Conservation (phyloP, 2,797 vertebrate genomes). For the Typhlichthys subterraneus region DNA sequence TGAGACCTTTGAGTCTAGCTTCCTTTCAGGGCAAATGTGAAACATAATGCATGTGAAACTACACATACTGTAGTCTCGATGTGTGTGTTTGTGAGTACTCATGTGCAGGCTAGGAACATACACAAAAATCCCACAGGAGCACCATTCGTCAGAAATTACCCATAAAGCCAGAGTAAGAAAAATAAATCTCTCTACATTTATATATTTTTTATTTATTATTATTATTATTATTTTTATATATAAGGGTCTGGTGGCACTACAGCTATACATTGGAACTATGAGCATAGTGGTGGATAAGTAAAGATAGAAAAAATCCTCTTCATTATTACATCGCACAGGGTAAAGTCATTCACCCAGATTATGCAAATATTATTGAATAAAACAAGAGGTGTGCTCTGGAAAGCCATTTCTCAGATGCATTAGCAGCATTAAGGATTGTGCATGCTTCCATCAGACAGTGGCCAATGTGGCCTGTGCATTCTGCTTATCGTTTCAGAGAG, state of each 20-base stretch:
- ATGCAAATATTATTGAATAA: conserved; percentile 47
- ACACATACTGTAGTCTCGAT: not conserved
- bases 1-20: conserved; percentile 15
- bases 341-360: conserved; percentile 31
- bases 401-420: conserved; percentile 18
- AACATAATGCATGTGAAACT: conserved; percentile 2
- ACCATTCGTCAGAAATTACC: no score
- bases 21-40: conserved; percentile 10
- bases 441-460: conserved; percentile 21
- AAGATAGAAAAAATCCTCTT: conserved; percentile 15
- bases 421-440: conserved; percentile 30
- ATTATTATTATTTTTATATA: no score
- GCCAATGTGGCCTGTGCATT: conserved; percentile 13
- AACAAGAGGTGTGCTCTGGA: conserved; percentile 27
- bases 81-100: not conserved
- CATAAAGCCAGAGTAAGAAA: no score
- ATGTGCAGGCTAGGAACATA: not conserved
- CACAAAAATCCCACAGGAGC: not conserved
- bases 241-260: no score
- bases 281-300: no score
- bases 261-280: no score
- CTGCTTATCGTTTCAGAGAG: conserved; percentile 19
- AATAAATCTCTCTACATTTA: no score
- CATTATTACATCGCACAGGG: conserved; percentile 18
- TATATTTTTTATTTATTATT: no score